Evolutionary conservation across 1,140 invertebrate genomes (phyloP), one percentile per base, ranked within the genome.

Genomic region (Theocolax elegans): DNA sequence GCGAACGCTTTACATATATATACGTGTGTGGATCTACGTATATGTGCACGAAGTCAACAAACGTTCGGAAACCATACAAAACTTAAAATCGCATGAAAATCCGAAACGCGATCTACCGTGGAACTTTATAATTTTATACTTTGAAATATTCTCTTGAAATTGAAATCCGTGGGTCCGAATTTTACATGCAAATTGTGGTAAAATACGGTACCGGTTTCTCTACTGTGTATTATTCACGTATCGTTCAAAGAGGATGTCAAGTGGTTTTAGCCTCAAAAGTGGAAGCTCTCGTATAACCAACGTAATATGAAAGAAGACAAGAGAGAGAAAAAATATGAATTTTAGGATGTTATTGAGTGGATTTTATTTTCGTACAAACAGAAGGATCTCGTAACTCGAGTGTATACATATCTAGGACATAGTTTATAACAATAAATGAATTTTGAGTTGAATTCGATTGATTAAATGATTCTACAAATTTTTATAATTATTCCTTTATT

Each of bases 171-270:
- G 6, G 21, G 56, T 29, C 53, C 21, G 15, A 23, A 42, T 59
- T 58, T 59, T 42, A 23, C 35, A 59, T 59, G 56, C 38, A 59
- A 42, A 59, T 59, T 23, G 19, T 35, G n/a, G 56, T 25, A 40
- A 44, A 44, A 44, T 15, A 13, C 35, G 35, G 6, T 44, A n/a
- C n/a, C n/a, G 13, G 23, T 12, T 21, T 27, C 9, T 51, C 13
- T 13, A 35, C 3, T 31, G 27, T 56, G 29, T 59, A 59, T 59
- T 59, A 59, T 42, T 59, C 38, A 42, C 38, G 21, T 40, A 59
- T 59, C 38, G 19, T 42, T 12, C 35, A 7, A 59, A 40, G 38
- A 59, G 27, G 51, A 59, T 59, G 56, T 59, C 56, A 23, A 59
- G 56, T 59, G 12, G 56, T 38, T 59, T 42, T 23, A 9, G 21